These are phyloP conservation scores for Bergia sp. DNA, from an alignment of 92 coral and sea anemone species.

Conservation along the genomic window DNA sequence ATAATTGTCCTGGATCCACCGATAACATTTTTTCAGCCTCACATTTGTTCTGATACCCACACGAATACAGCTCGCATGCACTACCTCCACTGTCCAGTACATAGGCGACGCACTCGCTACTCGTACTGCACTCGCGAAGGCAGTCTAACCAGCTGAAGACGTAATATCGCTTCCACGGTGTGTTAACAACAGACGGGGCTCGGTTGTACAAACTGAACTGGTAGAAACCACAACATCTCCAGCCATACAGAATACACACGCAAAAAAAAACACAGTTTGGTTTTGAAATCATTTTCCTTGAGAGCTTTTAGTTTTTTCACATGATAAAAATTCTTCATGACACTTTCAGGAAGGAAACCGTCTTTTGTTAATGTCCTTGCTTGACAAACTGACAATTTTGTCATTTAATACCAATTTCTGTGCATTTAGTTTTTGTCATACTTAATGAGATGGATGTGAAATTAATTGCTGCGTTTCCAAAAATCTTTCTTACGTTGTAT, in stretches of 20 bases:
- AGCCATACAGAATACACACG: not conserved
- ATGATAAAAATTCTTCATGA: not conserved
- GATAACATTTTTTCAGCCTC: not conserved
- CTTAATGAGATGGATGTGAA: not conserved
- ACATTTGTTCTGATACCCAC: slow-evolving; percentile 3
- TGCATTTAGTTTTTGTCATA: not conserved
- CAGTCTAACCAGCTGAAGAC: slow-evolving; percentile 10
- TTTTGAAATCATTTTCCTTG: slow-evolving; percentile 5
- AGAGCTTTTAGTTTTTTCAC: not conserved
- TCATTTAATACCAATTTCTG: not conserved
- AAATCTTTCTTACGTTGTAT: not conserved
- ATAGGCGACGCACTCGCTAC: not conserved
- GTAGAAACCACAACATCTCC: not conserved
- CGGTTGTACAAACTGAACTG: not conserved
- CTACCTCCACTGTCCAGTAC: not conserved
- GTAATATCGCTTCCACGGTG: not conserved
- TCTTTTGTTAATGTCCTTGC: not conserved
- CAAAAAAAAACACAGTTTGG: not conserved
- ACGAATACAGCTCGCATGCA: slow-evolving; percentile 3
- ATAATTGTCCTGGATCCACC: slow-evolving; percentile 6
- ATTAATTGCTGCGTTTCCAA: not conserved
- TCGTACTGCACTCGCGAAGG: not conserved
- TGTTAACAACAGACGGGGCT: not conserved
- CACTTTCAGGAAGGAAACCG: slow-evolving; percentile 21
- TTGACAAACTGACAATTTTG: not conserved